A percentile compares a stretch with the other conserved stretches of the same genome.
Evolutionary conservation across 53 echinoderm and acorn worm genomes (phyloP).

Genomic region (Arbacia lixula): DNA sequence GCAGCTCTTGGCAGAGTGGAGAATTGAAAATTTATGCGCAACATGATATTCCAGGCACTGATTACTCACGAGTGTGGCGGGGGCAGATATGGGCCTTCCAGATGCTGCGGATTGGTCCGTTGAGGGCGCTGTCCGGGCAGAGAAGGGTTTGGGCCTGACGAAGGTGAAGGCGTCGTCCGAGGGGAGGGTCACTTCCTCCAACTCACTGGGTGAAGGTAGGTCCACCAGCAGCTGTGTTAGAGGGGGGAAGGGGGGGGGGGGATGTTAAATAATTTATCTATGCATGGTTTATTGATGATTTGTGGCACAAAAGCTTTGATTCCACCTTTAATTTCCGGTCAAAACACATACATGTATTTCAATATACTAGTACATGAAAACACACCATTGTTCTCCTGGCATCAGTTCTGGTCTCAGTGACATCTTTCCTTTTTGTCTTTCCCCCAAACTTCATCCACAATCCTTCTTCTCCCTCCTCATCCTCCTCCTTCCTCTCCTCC

Average conservation of each 20-base stretch:
- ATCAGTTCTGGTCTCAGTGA: too few relatives aligned
- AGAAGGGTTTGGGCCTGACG: constrained; percentile 24
- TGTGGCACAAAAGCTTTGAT: too few relatives aligned
- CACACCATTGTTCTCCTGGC: not conserved
- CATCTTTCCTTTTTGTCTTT: constrained; percentile 9
- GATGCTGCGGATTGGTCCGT: not conserved
- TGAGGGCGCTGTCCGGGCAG: constrained; percentile 1
- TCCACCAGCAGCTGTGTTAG: too few relatives aligned
- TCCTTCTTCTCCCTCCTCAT: constrained; percentile 13
- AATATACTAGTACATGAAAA: too few relatives aligned
- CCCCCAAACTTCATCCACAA: constrained; percentile 15
- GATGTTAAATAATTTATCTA: too few relatives aligned
- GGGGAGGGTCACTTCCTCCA: constrained; percentile 9
- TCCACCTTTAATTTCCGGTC: too few relatives aligned
- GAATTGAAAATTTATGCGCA: not conserved
- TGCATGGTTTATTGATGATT: too few relatives aligned
- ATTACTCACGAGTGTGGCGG: constrained; percentile 32
- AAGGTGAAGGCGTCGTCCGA: constrained; percentile 16
- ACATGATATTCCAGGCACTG: not conserved
- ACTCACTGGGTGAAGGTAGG: not conserved
- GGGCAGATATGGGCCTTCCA: constrained; percentile 42
- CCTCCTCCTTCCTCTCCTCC: constrained; percentile 4
- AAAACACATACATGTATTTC: too few relatives aligned
- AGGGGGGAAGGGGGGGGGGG: too few relatives aligned
- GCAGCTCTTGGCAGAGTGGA: not conserved